A percentile compares a stretch with the other conserved stretches of the same genome.
Evolutionary conservation across 2,113 vertebrate genomes (phyloP).

Genomic region (Apus apus): DNA sequence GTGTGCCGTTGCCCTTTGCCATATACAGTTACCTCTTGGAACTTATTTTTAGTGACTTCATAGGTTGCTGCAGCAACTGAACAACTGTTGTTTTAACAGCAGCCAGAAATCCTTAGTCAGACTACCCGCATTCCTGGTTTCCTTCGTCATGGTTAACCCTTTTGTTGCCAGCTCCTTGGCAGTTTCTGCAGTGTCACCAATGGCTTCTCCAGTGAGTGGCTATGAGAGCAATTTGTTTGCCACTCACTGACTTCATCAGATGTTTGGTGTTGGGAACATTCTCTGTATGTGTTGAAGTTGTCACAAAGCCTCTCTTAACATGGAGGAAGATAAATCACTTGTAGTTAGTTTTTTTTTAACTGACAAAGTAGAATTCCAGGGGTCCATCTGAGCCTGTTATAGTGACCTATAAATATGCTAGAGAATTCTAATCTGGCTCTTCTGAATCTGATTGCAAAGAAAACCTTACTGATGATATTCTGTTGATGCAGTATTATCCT

Average conservation of each 20-base stretch:
- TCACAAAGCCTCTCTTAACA: not conserved
- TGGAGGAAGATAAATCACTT: not conserved
- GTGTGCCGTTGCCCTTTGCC: conserved; percentile 54
- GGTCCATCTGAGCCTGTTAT: not conserved
- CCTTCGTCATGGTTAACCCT: conserved; percentile 39
- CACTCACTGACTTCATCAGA: not conserved
- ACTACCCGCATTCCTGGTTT: conserved; percentile 45
- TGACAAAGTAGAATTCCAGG: not conserved
- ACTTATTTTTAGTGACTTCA: conserved; percentile 75
- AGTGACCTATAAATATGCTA: not conserved
- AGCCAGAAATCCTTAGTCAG: conserved; percentile 56
- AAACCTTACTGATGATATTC: not conserved
- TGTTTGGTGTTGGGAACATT: not conserved
- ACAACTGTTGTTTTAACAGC: conserved; percentile 61
- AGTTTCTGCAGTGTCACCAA: not conserved
- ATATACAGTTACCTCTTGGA: conserved; percentile 61
- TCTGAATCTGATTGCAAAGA: not conserved
- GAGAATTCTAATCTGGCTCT: not conserved
- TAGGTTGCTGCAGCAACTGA: conserved; percentile 62
- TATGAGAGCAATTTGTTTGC: not conserved
- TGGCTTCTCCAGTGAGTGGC: not conserved
- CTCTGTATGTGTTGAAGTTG: not conserved
- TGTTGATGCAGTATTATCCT: not conserved
- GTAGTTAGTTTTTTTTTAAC: not conserved
- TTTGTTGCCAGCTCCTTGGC: not conserved